phyloP scores from a whole-genome alignment of 1,140 invertebrate species.

The Telenomus remus region DNA sequence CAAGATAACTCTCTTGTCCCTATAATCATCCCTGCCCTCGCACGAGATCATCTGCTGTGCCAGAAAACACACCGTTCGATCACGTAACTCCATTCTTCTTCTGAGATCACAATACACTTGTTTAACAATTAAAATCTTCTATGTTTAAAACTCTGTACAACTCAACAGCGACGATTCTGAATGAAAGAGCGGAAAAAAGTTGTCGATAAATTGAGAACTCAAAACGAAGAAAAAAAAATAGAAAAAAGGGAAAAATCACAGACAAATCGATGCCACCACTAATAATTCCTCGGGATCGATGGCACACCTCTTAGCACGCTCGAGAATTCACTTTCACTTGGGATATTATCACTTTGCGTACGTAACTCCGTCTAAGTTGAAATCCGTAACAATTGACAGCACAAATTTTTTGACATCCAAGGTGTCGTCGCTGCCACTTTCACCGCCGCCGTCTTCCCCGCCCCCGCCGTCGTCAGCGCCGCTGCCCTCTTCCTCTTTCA shows the following conservation, averaged over 20 bases:
- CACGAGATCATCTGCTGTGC: background rate
- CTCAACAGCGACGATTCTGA: no score
- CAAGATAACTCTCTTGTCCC: background rate
- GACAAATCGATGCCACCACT: conserved; percentile 39
- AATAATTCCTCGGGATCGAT: conserved; percentile 29
- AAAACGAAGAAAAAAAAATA: no score
- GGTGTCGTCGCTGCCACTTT: conserved; percentile 27
- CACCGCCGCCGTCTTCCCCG: conserved; percentile 31
- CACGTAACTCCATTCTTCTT: conserved; percentile 25
- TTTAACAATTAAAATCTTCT: no score
- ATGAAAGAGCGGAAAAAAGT: no score
- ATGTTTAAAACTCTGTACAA: no score
- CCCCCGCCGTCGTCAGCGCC: conserved; percentile 37
- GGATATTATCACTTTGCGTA: conserved; percentile 39
- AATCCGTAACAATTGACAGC: conserved; percentile 33
- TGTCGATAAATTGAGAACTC: no score
- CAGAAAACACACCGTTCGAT: conserved; percentile 14
- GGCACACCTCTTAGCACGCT: conserved; percentile 56
- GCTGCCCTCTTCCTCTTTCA: conserved; percentile 42
- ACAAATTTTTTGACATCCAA: conserved; percentile 20
- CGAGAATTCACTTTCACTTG: conserved; percentile 64
- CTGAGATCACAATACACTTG: conserved; percentile 44
- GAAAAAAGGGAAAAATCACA: conserved; percentile 47
- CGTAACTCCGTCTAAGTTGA: conserved; percentile 29
- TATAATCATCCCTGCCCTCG: no score